A percentile compares a stretch with the other conserved stretches of the same genome.
phyloP scores from a whole-genome alignment of 2,113 vertebrate genomes.

The Copsychus sechellarum region DNA sequence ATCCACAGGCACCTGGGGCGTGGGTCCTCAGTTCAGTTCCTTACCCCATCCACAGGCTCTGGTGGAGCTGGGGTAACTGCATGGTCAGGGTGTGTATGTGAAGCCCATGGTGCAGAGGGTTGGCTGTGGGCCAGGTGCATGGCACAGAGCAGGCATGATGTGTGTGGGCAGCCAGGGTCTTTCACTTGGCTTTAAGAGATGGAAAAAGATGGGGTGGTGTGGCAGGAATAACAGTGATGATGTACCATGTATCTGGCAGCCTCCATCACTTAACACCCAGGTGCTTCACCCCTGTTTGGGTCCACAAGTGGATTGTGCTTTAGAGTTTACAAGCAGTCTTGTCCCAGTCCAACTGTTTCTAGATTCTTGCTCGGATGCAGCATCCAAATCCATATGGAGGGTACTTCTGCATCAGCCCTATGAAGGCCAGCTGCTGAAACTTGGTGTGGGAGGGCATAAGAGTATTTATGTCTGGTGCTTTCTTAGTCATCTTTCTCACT shows the following conservation, averaged over 20 bases:
- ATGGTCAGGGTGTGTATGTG: background rate
- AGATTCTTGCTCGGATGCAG: background rate
- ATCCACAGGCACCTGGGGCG: accelerated
- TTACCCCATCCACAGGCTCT: no score
- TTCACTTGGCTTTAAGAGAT: background rate
- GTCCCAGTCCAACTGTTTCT: background rate
- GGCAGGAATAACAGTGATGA: background rate
- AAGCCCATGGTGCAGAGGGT: background rate
- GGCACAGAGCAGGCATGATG: background rate
- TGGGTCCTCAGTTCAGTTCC: background rate
- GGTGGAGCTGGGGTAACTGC: accelerated
- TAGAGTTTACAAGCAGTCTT: background rate
- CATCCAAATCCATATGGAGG: background rate
- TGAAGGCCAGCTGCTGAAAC: background rate
- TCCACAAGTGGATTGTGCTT: background rate
- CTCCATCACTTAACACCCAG: background rate
- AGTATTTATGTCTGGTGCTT: background rate
- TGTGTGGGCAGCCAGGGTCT: background rate
- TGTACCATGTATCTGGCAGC: accelerated
- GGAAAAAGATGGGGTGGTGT: background rate
- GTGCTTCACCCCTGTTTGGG: background rate
- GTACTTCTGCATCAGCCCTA: background rate
- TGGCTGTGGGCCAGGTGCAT: background rate
- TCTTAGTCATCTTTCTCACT: background rate
- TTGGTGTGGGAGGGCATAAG: background rate